These are phyloP conservation scores for Hypomecis punctinalis DNA, from an alignment of 2,888 invertebrate genomes.

Conservation along the genomic window DNA sequence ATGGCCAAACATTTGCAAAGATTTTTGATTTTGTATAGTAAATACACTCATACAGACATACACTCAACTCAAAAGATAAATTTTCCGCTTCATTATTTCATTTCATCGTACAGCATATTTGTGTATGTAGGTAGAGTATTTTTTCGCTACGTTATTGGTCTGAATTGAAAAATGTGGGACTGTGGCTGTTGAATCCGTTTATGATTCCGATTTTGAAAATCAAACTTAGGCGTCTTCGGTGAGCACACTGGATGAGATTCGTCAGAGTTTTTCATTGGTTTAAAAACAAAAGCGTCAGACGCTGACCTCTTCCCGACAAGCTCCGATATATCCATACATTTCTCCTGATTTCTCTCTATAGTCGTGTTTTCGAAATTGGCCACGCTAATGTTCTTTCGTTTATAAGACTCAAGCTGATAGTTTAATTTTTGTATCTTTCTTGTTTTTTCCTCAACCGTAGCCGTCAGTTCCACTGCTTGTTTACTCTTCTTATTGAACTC, in stretches of 20 bases:
- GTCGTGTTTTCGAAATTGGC: constrained; percentile 58
- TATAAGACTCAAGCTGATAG: constrained; percentile 75
- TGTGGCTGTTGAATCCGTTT: constrained; percentile 33
- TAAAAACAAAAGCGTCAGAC: constrained; percentile 72
- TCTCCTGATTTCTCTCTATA: constrained; percentile 59
- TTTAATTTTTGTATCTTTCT: constrained; percentile 79
- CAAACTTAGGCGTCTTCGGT: constrained; percentile 76
- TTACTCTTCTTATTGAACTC: constrained; percentile 77
- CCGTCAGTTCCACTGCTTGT: constrained; percentile 75
- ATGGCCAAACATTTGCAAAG: no score
- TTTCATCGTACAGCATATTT: no score
- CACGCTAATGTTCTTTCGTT: constrained; percentile 69
- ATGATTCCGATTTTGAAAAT: constrained; percentile 65
- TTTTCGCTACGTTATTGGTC: constrained; percentile 63
- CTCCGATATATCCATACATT: constrained; percentile 76
- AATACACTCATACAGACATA: no score
- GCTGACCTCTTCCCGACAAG: constrained; percentile 68
- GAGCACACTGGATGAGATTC: constrained; percentile 64
- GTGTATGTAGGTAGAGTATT: neutral
- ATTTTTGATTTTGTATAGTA: no score
- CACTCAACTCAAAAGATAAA: no score
- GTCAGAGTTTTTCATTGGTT: constrained; percentile 68
- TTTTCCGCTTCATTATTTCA: no score
- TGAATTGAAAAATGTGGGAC: constrained; percentile 67
- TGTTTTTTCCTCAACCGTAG: constrained; percentile 73